Evolutionary conservation across 2,888 invertebrate species (phyloP).

Genomic region (Colostygia pectinataria): DNA sequence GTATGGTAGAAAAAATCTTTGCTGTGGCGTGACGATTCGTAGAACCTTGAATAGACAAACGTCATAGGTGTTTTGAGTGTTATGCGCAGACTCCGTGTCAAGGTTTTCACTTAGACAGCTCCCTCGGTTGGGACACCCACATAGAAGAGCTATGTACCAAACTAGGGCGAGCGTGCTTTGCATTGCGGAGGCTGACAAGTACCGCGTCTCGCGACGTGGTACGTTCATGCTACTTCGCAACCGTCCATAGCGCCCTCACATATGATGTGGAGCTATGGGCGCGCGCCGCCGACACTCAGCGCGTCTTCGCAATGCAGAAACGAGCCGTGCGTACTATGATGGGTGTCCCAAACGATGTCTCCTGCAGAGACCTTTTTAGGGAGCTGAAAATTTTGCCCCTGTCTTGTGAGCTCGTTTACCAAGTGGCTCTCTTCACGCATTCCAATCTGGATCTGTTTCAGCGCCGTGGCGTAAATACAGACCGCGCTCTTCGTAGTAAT

Average conservation of each 20-base stretch:
- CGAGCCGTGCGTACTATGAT: neutral
- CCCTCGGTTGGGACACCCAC: neutral
- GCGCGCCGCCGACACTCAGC: neutral
- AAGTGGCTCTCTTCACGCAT: no score
- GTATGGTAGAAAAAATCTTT: slow-evolving; percentile 1
- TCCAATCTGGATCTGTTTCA: no score
- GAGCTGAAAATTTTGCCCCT: neutral
- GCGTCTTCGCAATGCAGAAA: neutral
- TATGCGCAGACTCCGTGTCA: slow-evolving; percentile 23
- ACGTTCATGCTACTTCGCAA: neutral
- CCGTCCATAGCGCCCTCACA: neutral
- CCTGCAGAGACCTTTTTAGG: neutral
- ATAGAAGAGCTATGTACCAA: neutral
- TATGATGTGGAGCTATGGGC: neutral
- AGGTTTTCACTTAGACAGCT: no score
- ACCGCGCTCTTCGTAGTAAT: no score
- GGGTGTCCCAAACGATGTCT: neutral
- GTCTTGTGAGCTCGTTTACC: no score
- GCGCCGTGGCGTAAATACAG: no score
- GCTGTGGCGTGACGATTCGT: slow-evolving; percentile 9
- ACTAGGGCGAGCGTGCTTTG: neutral
- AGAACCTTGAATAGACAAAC: slow-evolving; percentile 17
- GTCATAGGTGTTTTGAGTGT: slow-evolving; percentile 28
- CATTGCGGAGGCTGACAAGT: neutral
- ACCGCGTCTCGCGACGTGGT: neutral